Evolutionary conservation across 92 coral and sea anemone genomes (phyloP), one percentile per base, ranked within the genome.

Genomic region (Diadumene lineata): DNA sequence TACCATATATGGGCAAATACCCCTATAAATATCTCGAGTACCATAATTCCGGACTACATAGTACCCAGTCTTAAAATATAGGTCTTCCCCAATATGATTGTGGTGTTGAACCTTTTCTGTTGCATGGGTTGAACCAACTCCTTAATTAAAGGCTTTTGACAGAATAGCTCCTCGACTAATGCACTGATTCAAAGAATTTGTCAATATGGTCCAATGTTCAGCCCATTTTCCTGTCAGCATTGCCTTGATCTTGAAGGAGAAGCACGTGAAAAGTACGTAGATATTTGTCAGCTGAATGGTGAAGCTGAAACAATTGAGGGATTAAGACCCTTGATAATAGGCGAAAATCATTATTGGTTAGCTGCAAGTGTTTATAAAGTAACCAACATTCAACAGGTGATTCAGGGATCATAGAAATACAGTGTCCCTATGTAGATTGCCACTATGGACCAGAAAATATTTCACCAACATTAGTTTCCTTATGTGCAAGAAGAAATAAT

Each of bases 361-460:
- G 72, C 56, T 11, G 72, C 72, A 33, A 68, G 72, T 68, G 72
- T 68, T 28, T 56, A 68, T 43, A 31, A 57, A 31, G 34, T 68
- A 34, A 57, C 44, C 27, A 68, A 34, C 70, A 68, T 68, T 33
- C 56, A n/a, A 15, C 2, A 21, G 27, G 29, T 38, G 72, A 33
- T 43, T n/a, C 22, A 60, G 83, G 86, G 11, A 27, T 85, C 30
- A 38, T 81, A 48, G 90, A 85, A 53, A 81, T 81, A 21, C 38
- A 68, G 44, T 68, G 72, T 30, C 72, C 72, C 11, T 68, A 7
- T 30, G 34, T 61, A 61, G 66, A 61, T 1, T 7, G 22, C 25
- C 17, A 10, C 11, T 19, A 34, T 15, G 72, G 56, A 13, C 18
- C 38, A 68, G 11, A 27, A 38, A 68, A 33, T 68, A 15, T 68